A percentile compares a stretch with the other conserved stretches of the same genome.
phyloP scores from a whole-genome alignment of 2,888 invertebrate species.

The Temnothorax unifasciatus region DNA sequence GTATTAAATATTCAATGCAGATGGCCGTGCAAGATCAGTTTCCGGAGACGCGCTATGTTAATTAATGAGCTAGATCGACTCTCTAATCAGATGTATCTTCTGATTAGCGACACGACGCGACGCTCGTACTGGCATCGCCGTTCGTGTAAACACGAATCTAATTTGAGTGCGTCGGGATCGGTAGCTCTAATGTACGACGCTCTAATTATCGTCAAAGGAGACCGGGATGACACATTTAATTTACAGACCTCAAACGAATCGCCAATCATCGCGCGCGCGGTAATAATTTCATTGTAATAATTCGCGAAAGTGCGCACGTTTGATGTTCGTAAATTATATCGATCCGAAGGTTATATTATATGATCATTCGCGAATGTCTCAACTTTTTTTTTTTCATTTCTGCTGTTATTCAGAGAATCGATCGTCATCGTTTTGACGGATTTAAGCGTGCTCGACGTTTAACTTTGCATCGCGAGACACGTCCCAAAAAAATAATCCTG shows the following conservation, averaged over 20 bases:
- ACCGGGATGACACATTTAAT: constrained; percentile 48
- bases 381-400: background rate
- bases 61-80: constrained; percentile 82
- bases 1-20: constrained; percentile 77
- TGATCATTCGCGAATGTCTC: background rate
- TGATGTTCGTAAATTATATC: constrained; percentile 25
- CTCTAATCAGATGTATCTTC: constrained; percentile 85
- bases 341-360: too few relatives aligned
- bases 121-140: constrained; percentile 59
- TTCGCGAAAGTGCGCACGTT: background rate
- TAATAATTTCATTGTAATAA: background rate
- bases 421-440: constrained; percentile 23
- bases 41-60: constrained; percentile 72
- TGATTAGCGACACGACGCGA: constrained; percentile 80
- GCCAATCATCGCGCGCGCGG: constrained; percentile 14
- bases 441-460: constrained; percentile 32
- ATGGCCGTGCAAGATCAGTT: constrained; percentile 77
- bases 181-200: constrained; percentile 63
- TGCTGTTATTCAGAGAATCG: constrained; percentile 10
- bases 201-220: constrained; percentile 72
- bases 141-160: constrained; percentile 80
- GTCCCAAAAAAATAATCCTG: constrained; percentile 57
- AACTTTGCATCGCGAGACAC: constrained; percentile 19
- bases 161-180: constrained; percentile 77
- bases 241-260: constrained; percentile 29